These are phyloP conservation scores for Baronia brevicornis DNA, from an alignment of 2,888 invertebrate species.

Conservation along the genomic window DNA sequence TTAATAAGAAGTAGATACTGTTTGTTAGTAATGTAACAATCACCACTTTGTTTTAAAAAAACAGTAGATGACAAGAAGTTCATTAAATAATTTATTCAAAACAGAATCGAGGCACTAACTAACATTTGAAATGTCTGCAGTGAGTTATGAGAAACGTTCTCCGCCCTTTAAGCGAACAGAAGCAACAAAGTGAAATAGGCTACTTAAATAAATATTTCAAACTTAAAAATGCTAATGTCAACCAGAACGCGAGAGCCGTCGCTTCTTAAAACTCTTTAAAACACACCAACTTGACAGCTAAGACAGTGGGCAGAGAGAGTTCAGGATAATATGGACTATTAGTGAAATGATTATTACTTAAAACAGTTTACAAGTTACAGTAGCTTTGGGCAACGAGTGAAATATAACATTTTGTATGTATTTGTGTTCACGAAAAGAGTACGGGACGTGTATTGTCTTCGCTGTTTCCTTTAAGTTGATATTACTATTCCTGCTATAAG, in stretches of 20 bases:
- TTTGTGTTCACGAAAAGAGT: conserved; percentile 31
- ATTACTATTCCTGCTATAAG: too few relatives aligned
- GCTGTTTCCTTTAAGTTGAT: neutral
- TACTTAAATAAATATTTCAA: conserved; percentile 59
- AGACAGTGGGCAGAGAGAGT: conserved; percentile 12
- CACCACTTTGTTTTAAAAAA: too few relatives aligned
- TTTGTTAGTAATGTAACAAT: too few relatives aligned
- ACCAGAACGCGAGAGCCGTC: conserved; percentile 11
- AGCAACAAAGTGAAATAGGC: conserved; percentile 50
- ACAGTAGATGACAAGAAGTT: too few relatives aligned
- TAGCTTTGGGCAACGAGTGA: conserved; percentile 30
- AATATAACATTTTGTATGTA: conserved; percentile 27
- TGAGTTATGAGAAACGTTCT: too few relatives aligned
- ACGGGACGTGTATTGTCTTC: conserved; percentile 14
- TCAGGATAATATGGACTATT: conserved; percentile 12
- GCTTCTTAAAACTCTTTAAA: conserved; percentile 18
- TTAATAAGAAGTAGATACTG: too few relatives aligned
- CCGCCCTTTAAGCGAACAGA: conserved; percentile 37
- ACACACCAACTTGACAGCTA: conserved; percentile 11
- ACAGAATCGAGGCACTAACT: too few relatives aligned
- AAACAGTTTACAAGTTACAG: conserved; percentile 24
- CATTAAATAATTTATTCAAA: too few relatives aligned
- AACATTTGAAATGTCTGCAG: too few relatives aligned
- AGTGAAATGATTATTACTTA: conserved; percentile 14
- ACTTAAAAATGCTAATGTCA: conserved; percentile 42